Conservation (phyloP, 2,113 vertebrate genomes). For the Corythornis madagascariensis region DNA sequence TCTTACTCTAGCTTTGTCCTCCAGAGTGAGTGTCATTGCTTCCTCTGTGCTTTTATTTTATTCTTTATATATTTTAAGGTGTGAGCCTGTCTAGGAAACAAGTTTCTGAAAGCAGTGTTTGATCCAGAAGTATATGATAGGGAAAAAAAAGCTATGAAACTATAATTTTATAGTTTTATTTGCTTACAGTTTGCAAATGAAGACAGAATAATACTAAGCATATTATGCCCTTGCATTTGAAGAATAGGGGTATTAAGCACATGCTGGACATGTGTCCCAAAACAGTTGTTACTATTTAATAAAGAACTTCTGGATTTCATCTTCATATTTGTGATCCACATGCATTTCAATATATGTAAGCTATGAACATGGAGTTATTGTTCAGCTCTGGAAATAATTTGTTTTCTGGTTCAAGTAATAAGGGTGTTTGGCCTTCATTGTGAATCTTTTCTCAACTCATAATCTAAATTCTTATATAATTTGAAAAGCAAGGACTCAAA, state of each 20-base stretch:
- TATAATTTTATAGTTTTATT: not conserved
- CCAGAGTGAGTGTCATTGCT: not conserved
- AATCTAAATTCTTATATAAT: not conserved
- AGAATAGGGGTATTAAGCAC: not conserved
- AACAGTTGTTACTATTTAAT: not conserved
- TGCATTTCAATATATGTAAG: not conserved
- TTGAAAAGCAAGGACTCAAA: not conserved
- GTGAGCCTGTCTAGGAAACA: not conserved
- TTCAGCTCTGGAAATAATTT: not conserved
- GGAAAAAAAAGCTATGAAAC: not conserved
- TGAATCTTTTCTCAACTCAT: not conserved
- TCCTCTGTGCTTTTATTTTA: not conserved
- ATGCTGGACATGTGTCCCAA: not conserved
- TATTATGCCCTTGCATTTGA: not conserved
- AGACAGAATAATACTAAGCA: not conserved
- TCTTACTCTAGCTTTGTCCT: not conserved
- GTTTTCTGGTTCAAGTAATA: not conserved
- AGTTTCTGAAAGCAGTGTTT: not conserved
- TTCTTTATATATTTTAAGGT: not conserved
- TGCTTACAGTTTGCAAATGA: not conserved
- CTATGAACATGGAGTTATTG: not conserved
- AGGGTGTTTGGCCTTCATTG: not conserved
- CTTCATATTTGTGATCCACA: not conserved
- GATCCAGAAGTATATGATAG: not conserved
- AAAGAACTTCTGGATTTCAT: not conserved